Percentiles rank a stretch among this genome's conserved stretches.
phyloP scores from a whole-genome alignment of 2,113 vertebrate species.

The Scomber scombrus region DNA sequence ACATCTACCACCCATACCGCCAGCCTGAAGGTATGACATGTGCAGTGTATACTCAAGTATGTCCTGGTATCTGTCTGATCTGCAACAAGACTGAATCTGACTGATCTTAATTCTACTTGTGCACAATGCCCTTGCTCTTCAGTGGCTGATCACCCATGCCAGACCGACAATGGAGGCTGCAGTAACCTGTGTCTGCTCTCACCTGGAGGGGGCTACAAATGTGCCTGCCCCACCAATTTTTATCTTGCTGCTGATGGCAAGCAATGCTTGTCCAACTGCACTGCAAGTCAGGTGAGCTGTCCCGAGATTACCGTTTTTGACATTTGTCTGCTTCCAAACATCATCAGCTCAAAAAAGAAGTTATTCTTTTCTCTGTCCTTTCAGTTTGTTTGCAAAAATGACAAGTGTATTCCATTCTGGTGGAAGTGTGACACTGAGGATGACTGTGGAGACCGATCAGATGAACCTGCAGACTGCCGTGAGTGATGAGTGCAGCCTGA shows the following conservation, averaged over 20 bases:
- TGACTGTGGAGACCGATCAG: conserved; percentile 96
- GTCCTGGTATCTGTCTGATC: neutral
- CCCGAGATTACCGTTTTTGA: neutral
- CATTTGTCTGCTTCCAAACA: neutral
- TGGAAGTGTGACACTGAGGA: conserved; percentile 99
- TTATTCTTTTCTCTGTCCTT: conserved; percentile 8
- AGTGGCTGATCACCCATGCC: conserved; percentile 95
- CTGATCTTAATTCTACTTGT: neutral
- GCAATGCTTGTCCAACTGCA: conserved; percentile 98
- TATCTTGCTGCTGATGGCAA: conserved; percentile 92
- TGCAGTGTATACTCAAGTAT: neutral
- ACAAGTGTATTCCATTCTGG: conserved; percentile 99
- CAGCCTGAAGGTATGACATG: conserved; percentile 90
- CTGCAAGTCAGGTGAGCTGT: conserved; percentile 92
- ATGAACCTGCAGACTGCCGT: conserved; percentile 96
- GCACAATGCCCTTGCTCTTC: conserved; percentile 1
- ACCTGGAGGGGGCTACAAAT: conserved; percentile 91
- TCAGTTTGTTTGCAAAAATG: conserved; percentile 98
- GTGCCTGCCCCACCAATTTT: conserved; percentile 97
- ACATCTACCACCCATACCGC: conserved; percentile 94
- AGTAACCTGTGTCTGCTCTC: conserved; percentile 97
- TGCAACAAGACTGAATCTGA: too few relatives aligned
- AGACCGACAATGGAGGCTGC: conserved; percentile 93
- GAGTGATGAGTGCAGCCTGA: conserved; percentile 74
- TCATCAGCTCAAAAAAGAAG: neutral